Evolutionary conservation across 2,113 vertebrate species (phyloP), one percentile per base, ranked within the genome.

Genomic region (Oncorhynchus mykiss): DNA sequence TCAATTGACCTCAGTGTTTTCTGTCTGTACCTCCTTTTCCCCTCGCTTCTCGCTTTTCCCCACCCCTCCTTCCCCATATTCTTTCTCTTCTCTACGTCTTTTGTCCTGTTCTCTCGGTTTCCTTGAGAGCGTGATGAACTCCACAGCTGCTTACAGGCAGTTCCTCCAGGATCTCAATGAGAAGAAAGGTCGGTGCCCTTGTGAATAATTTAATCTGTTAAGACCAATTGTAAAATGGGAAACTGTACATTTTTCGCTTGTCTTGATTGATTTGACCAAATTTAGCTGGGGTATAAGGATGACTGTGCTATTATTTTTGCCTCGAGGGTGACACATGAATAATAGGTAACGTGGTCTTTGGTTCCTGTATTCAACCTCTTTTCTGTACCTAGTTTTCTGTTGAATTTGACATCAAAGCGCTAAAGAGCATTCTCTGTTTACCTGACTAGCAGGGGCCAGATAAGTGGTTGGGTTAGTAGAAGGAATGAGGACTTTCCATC

Each of bases 121-220:
- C 24, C 54, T 48, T 25, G 85, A 51, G 73, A 70, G 80, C 72
- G 85, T 82, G 77, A 94, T 94, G 93, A 92, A 79, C 72, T 70
- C 93, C 1, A 60, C 80, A 13, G 90, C 93, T 64, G 77, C 91
- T 18, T 94, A 94, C 87, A 83, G 83, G 59, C 92, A 92, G 88
- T 94, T 86, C 83, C 92, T 94, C 80, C 92, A 87, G 83, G 92
- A 85, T 3, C 86, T 94, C 48, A 92, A 90, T 84, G 86, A 92
- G 82, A 94, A 94, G 86, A 88, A 87, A 94, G 93, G 93, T 94
- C 27, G 70, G 93, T 94, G 72, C 31, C 12, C 13, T n/a, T 78
- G 14, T 68, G 16, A 39, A 11, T 39, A 0, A 31, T 62, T 62
- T 62, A 1, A 62, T 22, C 59, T 22, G 20, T 18, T 54, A 18